A percentile compares a stretch with the other conserved stretches of the same genome.
phyloP scores from a whole-genome alignment of 2,113 vertebrate genomes.

The Silurus meridionalis region DNA sequence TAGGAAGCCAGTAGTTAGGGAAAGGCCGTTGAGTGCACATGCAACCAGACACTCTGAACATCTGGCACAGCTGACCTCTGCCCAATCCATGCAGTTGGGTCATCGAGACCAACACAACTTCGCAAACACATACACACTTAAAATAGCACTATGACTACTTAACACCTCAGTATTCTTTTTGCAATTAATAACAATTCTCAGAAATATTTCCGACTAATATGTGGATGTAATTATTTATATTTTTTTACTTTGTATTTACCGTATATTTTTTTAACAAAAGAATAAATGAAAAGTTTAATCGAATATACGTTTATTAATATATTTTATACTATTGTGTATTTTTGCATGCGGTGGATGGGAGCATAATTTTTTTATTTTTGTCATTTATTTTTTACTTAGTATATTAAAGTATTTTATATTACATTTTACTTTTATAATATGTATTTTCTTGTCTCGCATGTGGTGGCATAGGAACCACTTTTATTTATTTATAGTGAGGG shows the following conservation, averaged over 20 bases:
- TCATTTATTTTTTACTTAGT: background rate
- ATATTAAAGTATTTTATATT: background rate
- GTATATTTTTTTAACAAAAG: background rate
- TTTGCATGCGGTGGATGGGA: too few relatives aligned
- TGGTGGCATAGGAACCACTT: background rate
- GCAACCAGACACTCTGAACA: conserved; percentile 77
- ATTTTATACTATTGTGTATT: background rate
- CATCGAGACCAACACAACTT: conserved; percentile 44
- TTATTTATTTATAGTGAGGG: background rate
- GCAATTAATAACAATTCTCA: background rate
- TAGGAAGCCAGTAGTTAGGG: background rate
- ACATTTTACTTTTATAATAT: background rate
- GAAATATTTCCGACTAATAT: background rate
- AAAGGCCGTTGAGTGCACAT: conserved; percentile 72
- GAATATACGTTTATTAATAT: background rate
- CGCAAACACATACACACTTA: conserved; percentile 29
- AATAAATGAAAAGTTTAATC: background rate
- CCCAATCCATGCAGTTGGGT: conserved; percentile 55
- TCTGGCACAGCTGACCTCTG: conserved; percentile 61
- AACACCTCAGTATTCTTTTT: background rate
- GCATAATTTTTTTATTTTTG: background rate
- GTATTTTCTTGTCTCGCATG: background rate
- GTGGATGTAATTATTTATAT: background rate
- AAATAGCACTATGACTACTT: conserved; percentile 11
- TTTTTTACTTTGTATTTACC: background rate